Conservation (phyloP, 2,113 vertebrate species). For the Anhinga rufa region DNA sequence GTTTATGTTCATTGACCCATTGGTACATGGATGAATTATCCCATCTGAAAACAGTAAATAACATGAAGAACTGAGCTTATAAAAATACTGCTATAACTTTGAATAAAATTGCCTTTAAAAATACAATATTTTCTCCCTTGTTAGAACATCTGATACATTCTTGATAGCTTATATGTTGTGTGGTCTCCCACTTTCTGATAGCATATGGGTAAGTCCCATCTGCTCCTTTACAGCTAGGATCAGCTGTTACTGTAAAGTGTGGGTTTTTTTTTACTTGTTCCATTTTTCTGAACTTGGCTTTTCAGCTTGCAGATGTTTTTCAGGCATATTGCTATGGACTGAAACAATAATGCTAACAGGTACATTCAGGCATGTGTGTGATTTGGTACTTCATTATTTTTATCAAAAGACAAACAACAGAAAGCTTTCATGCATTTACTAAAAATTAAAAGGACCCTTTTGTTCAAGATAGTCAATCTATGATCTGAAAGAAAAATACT, state of each 20-base stretch:
- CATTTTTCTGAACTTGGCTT: not conserved
- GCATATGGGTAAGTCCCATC: constrained; percentile 1
- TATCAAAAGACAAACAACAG: not conserved
- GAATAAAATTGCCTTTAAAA: not conserved
- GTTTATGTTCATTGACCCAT: not conserved
- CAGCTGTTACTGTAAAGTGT: not conserved
- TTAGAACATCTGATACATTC: not conserved
- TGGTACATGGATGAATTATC: not conserved
- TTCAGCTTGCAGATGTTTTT: not conserved
- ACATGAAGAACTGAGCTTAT: not conserved
- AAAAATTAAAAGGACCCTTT: not conserved
- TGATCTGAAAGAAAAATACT: not conserved
- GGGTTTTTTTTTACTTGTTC: not conserved
- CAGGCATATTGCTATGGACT: not conserved
- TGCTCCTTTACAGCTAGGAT: not conserved
- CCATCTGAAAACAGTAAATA: not conserved
- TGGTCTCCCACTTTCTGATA: not conserved
- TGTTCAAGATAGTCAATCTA: not conserved
- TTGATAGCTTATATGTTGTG: not conserved
- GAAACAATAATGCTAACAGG: not conserved
- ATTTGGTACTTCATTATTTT: not conserved
- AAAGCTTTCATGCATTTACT: not conserved
- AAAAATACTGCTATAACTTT: not conserved
- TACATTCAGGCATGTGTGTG: not conserved
- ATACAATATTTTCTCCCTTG: not conserved